Base-by-base conservation (phyloP, 1,140 invertebrate species). In the Tigriopus japonicus region DNA sequence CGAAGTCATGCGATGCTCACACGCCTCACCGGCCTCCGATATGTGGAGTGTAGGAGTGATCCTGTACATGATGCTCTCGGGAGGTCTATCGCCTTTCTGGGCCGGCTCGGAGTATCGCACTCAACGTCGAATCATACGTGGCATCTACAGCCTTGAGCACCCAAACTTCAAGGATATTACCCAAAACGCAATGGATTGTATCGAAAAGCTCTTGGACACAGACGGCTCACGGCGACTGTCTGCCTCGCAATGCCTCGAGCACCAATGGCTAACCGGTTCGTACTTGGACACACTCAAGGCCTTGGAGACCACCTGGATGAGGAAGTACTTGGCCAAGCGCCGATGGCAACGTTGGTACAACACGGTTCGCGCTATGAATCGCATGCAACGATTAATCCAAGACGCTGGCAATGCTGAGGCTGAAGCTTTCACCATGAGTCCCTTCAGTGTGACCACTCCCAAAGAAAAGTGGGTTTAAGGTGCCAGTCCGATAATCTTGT, bases 31-130 rank as follows among this genome's bases (percentile, higher is more conserved):
- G n/a, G 77, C 83, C 43, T 86, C 87, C 1, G 91, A 95, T 67
- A 91, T 95, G 85, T 96, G 90, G 91, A 84, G 82, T 62, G 75
- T 94, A 12, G 90, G 90, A 19, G 88, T 95, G 49, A 87, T 94
- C 60, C 89, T 87, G 68, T 95, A 93, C 68, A 84, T 92, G 59
- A 72, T 94, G 87, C 15, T 60, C 42, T 60, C 58, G n/a, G 58
- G 58, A 3, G 58, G 58, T 2, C 21, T 42, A 7, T 49, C 42
- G 21, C 58, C 58, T 5, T 60, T 60, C 58, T 60, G 58, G 58
- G 42, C 19, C 19, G 45, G 45, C 1, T 23, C 35, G 13, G 55
- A 58, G n/a, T 58, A 58, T n/a, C 35, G 40, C 15, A 58, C 55
- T 6, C 23, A 23, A 23, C 23, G 55, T n/a, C 24, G 41, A 23